Evolutionary conservation across 2,888 invertebrate genomes (phyloP), one percentile per base, ranked within the genome.

Genomic region (Synergus gifuensis): DNA sequence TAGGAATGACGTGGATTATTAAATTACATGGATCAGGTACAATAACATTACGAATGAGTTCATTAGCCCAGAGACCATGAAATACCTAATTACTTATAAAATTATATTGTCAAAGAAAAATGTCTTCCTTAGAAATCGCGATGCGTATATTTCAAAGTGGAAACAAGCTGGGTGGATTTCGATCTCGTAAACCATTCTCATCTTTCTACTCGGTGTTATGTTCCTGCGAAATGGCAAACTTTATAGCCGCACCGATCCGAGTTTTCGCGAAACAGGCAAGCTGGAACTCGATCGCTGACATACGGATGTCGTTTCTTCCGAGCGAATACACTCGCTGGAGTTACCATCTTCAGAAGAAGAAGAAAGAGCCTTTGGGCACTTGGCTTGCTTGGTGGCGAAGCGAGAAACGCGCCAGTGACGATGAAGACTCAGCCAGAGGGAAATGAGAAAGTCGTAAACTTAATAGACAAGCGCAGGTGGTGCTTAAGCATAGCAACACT

Each of bases 391-490:
- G n/a, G 16, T 49, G 49, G 28, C 76, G 64, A 78, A 77, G 76
- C 60, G 73, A 79, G 81, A 82, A 82, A 84, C 82, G 11, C 22
- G 62, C 36, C n/a, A 76, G 22, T 76, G 83, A 83, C 83, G 82
- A 84, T 81, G 82, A 79, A 63, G 22, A 58, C n/a, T 73, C n/a
- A 54, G 54, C 28, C 36, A 80, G 83, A 79, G 78, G 81, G 83
- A 84, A 80, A 80, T 81, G 81, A 81, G 77, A 79, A 86, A 87
- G 86, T 86, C 89, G 89, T 88, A 86, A 89, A 88, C 88, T 89
- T 89, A 89, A 89, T 89, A 88, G 89, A 89, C 88, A 88, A 87
- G 85, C 87, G 87, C 89, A 89, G 89, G 88, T 89, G 89, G 85
- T 87, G 88, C 87, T 89, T 89, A 86, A 88, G 87, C 86, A 86